These are phyloP conservation scores for Momotus momota DNA, from an alignment of 2,797 vertebrate genomes.

Conservation along the genomic window DNA sequence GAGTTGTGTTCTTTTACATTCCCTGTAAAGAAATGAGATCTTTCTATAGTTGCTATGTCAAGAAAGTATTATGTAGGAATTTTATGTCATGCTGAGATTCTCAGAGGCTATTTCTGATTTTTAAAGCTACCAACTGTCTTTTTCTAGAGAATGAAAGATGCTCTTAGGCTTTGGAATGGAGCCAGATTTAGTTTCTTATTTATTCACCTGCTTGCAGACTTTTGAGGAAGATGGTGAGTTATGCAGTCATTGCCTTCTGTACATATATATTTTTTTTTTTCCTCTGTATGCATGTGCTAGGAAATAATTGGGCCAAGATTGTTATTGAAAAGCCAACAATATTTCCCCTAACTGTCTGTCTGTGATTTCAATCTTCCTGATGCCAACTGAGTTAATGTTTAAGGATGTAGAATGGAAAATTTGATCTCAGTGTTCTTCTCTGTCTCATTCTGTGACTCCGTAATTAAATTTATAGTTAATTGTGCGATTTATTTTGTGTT, in stretches of 20 bases:
- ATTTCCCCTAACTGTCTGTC: neutral
- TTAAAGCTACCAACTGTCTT: neutral
- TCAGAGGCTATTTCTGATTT: neutral
- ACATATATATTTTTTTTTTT: neutral
- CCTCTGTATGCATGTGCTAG: neutral
- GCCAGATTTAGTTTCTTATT: neutral
- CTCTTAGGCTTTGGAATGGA: neutral
- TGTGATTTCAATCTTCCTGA: neutral
- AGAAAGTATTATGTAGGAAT: neutral
- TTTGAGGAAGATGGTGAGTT: neutral
- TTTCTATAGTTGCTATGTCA: neutral
- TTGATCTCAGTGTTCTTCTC: slow-evolving; percentile 15
- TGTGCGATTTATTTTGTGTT: slow-evolving; percentile 5
- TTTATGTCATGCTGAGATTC: neutral
- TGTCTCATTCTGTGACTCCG: neutral
- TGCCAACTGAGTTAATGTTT: neutral
- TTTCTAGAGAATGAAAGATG: neutral
- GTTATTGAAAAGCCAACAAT: neutral
- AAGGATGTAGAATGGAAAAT: slow-evolving; percentile 13
- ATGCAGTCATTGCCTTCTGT: neutral
- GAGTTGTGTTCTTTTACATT: neutral
- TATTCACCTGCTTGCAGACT: neutral
- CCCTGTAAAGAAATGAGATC: neutral
- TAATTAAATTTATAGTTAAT: slow-evolving; percentile 30
- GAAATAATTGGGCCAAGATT: neutral